Conservation (phyloP, 2,113 vertebrate species). For the Carollia perspicillata region DNA sequence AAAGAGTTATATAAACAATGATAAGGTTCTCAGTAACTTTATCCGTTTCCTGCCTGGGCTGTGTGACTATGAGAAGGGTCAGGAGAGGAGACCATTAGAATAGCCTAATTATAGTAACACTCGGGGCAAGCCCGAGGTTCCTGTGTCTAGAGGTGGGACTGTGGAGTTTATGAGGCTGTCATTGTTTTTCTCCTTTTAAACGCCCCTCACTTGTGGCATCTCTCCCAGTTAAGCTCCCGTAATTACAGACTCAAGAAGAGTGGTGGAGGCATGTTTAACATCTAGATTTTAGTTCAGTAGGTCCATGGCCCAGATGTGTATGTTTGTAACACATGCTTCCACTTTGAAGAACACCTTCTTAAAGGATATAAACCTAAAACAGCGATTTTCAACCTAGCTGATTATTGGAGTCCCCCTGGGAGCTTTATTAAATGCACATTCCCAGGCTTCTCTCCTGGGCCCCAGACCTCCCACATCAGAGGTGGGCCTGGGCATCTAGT, state of each 20-base stretch:
- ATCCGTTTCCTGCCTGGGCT: not conserved
- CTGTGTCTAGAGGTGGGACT: not conserved
- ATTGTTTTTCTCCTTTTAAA: not conserved
- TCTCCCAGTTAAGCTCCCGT: accelerated
- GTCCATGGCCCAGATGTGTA: not conserved
- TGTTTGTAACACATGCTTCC: not conserved
- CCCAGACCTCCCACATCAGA: not conserved
- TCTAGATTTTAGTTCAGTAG: not conserved
- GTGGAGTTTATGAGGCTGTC: not conserved
- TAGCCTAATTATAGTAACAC: not conserved
- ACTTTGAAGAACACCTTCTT: not conserved
- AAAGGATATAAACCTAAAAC: not conserved
- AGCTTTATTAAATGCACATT: not conserved
- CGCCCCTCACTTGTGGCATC: accelerated
- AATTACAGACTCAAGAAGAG: not conserved
- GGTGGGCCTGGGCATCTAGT: no score
- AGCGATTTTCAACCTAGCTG: not conserved
- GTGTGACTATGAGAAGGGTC: not conserved
- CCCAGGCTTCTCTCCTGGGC: not conserved
- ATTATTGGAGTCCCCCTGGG: not conserved
- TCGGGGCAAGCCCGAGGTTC: not conserved
- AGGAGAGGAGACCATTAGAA: not conserved
- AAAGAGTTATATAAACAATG: slow-evolving; percentile 18
- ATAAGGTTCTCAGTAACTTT: not conserved
- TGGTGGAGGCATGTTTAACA: not conserved